Percentiles rank a stretch among this genome's conserved stretches.
Evolutionary conservation across 1,140 invertebrate species (phyloP).

Genomic region (Musca vetustissima): DNA sequence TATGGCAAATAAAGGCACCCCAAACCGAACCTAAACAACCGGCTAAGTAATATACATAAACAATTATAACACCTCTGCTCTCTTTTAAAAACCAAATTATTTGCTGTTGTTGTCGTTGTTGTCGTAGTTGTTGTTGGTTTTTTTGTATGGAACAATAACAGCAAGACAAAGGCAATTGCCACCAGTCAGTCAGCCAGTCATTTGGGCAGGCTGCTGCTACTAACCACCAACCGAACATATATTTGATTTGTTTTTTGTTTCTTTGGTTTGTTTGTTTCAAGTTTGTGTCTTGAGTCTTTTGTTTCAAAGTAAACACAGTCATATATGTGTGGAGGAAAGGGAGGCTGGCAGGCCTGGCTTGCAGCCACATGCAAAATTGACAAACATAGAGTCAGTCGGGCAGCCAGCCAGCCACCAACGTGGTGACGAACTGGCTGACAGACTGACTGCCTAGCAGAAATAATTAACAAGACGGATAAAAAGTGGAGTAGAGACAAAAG

Average conservation of each 20-base stretch:
- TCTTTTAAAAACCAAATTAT: not conserved
- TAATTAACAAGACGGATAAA: not conserved
- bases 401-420: not conserved
- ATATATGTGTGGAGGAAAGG: too few relatives aligned
- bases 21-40: not conserved
- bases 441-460: not conserved
- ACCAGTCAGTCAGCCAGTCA: too few relatives aligned
- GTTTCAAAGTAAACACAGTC: slow-evolving; percentile 29
- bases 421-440: not conserved
- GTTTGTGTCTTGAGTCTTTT: slow-evolving; percentile 44
- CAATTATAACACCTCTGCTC: slow-evolving; percentile 21
- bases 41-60: not conserved
- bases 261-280: slow-evolving; percentile 23
- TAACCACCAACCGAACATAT: too few relatives aligned
- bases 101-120: not conserved
- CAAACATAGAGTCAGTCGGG: not conserved
- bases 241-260: too few relatives aligned
- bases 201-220: too few relatives aligned
- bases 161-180: not conserved
- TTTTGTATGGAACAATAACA: not conserved
- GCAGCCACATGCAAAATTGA: not conserved
- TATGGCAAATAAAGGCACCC: not conserved
- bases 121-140: too few relatives aligned
- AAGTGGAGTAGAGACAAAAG: not conserved
- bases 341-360: not conserved